Conservation (phyloP, 2,113 vertebrate genomes). For the Anolis sagrei region DNA sequence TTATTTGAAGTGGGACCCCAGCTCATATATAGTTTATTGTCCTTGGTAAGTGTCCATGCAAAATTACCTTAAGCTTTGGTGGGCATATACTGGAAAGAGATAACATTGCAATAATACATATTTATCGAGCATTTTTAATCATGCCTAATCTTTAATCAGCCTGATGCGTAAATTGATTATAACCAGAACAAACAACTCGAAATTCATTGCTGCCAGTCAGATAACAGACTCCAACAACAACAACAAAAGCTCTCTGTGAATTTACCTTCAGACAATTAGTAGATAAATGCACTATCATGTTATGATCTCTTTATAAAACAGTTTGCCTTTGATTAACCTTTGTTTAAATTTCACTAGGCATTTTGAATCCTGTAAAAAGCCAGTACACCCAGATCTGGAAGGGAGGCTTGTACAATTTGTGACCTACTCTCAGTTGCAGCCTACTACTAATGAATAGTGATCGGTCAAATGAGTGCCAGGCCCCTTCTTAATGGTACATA, state of each 20-base stretch:
- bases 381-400: slow-evolving; percentile 1
- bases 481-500: not conserved
- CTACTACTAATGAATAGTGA: not conserved
- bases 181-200: slow-evolving; percentile 55
- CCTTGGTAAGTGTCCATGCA: not conserved
- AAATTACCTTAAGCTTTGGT: not conserved
- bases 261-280: slow-evolving; percentile 58
- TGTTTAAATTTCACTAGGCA: slow-evolving; percentile 58
- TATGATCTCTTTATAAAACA: slow-evolving; percentile 52
- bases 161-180: slow-evolving; percentile 57
- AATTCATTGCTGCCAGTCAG: slow-evolving; percentile 53
- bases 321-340: slow-evolving; percentile 65
- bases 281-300: slow-evolving; percentile 58
- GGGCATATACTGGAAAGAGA: not conserved
- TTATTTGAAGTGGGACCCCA: no score
- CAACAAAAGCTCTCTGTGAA: slow-evolving; percentile 49
- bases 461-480: not conserved
- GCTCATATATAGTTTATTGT: not conserved
- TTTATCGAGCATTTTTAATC: slow-evolving; percentile 54
- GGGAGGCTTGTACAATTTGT: slow-evolving; percentile 2
- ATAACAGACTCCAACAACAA: slow-evolving; percentile 49
- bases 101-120: slow-evolving; percentile 1
- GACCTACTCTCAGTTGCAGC: not conserved
- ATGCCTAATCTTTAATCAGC: slow-evolving; percentile 56
- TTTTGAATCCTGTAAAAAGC: slow-evolving; percentile 19